Percentiles rank a stretch among this genome's conserved stretches.
phyloP scores from a whole-genome alignment of 2,888 invertebrate genomes.

The Monochamus alternatus region DNA sequence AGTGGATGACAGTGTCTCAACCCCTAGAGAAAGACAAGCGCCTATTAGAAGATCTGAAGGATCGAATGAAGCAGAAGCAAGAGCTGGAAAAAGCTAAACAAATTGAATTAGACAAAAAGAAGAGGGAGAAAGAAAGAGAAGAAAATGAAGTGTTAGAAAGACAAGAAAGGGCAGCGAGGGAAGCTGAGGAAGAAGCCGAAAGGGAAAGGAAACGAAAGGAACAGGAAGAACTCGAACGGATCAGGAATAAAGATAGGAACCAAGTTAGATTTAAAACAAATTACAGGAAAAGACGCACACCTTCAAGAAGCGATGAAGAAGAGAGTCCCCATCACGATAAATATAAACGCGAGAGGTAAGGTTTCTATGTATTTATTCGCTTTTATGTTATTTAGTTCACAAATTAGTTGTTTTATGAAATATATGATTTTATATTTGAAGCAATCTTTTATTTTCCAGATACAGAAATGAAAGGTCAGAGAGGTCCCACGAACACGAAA shows the following conservation, averaged over 20 bases:
- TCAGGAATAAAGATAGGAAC: conserved; percentile 64
- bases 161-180: conserved; percentile 65
- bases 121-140: conserved; percentile 68
- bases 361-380: background rate
- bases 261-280: conserved; percentile 66
- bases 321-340: conserved; percentile 41
- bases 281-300: conserved; percentile 48
- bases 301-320: conserved; percentile 49
- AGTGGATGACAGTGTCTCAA: conserved; percentile 73
- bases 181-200: conserved; percentile 63
- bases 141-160: conserved; percentile 67
- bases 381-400: too few relatives aligned
- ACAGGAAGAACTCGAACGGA: conserved; percentile 65
- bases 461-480: background rate
- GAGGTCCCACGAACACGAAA: too few relatives aligned
- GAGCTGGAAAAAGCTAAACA: conserved; percentile 69
- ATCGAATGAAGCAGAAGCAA: conserved; percentile 73
- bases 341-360: conserved; percentile 45
- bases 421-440: too few relatives aligned
- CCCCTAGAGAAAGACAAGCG: conserved; percentile 64
- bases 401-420: too few relatives aligned
- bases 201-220: conserved; percentile 63
- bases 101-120: conserved; percentile 64
- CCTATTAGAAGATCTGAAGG: conserved; percentile 72
- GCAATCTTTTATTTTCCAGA: background rate